These are phyloP conservation scores for Agrochola lychnidis DNA, from an alignment of 2,888 invertebrate genomes.

Conservation along the genomic window DNA sequence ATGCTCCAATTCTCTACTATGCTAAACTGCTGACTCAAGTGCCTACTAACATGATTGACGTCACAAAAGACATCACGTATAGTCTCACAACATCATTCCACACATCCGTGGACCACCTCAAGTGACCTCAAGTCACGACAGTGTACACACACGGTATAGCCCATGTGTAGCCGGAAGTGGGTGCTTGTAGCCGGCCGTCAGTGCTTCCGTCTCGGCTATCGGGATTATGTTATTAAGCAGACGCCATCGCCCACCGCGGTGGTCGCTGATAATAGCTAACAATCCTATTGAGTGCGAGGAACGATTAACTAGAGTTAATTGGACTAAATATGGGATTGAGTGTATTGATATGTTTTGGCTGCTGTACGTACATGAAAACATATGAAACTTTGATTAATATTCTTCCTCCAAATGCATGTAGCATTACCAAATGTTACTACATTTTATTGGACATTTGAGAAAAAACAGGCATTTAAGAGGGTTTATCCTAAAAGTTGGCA, in stretches of 20 bases:
- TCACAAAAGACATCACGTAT: constrained; percentile 6
- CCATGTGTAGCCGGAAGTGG: constrained; percentile 75
- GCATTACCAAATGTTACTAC: no score
- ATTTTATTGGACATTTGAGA: no score
- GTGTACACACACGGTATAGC: constrained; percentile 52
- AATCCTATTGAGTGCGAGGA: constrained; percentile 59
- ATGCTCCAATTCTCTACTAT: not conserved
- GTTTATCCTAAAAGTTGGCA: no score
- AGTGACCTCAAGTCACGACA: constrained; percentile 55
- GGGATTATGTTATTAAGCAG: constrained; percentile 87
- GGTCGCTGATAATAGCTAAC: constrained; percentile 77
- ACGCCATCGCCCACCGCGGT: constrained; percentile 75
- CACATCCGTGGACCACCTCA: constrained; percentile 62
- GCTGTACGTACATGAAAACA: not conserved
- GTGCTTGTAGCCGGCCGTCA: constrained; percentile 74
- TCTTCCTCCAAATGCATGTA: not conserved
- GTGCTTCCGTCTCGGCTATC: constrained; percentile 81
- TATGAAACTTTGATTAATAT: not conserved
- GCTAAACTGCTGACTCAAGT: not conserved
- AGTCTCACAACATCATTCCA: constrained; percentile 15
- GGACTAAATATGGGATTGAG: constrained; percentile 27
- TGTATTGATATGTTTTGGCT: constrained; percentile 10
- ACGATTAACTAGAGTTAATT: constrained; percentile 33
- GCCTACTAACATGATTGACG: not conserved
- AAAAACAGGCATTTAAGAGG: no score